phyloP scores from a whole-genome alignment of 1,140 invertebrate species.

The Mya arenaria region DNA sequence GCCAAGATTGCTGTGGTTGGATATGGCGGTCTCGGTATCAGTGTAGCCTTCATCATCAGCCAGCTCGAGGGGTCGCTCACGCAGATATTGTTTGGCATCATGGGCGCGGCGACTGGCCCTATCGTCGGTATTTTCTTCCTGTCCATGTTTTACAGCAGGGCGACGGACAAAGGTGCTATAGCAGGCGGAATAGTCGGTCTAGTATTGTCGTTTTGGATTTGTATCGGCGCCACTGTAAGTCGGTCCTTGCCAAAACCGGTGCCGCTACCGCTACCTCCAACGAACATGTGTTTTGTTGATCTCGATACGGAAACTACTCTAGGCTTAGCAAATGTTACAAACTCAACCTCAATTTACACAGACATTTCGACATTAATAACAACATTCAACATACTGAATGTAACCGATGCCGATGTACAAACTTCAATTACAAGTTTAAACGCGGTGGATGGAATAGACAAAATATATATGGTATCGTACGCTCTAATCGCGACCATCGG shows the following conservation, averaged over 20 bases:
- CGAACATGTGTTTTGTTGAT: background rate
- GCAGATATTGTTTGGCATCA: slow-evolving; percentile 43
- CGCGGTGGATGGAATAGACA: background rate
- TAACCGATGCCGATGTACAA: background rate
- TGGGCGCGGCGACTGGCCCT: slow-evolving; percentile 39
- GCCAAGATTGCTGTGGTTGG: slow-evolving; percentile 30
- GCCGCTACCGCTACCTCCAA: slow-evolving; percentile 26
- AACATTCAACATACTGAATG: background rate
- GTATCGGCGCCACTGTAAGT: slow-evolving; percentile 27
- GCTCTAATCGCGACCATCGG: slow-evolving; percentile 32
- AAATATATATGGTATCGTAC: slow-evolving; percentile 37
- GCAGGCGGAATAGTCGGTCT: slow-evolving; percentile 21
- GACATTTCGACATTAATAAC: background rate
- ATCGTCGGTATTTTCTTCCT: slow-evolving; percentile 38
- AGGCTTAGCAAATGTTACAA: background rate
- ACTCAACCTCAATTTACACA: background rate
- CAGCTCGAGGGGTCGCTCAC: slow-evolving; percentile 30
- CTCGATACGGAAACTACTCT: background rate
- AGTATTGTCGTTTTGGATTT: slow-evolving; percentile 41
- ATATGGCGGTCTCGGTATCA: slow-evolving; percentile 21
- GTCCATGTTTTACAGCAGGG: slow-evolving; percentile 35
- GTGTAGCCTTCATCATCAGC: slow-evolving; percentile 17
- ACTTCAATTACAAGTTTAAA: background rate
- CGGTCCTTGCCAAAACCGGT: background rate
- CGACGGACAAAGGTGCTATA: slow-evolving; percentile 27